These are phyloP conservation scores for Gouania willdenowi DNA, from an alignment of 2,797 vertebrate species.

Conservation along the genomic window DNA sequence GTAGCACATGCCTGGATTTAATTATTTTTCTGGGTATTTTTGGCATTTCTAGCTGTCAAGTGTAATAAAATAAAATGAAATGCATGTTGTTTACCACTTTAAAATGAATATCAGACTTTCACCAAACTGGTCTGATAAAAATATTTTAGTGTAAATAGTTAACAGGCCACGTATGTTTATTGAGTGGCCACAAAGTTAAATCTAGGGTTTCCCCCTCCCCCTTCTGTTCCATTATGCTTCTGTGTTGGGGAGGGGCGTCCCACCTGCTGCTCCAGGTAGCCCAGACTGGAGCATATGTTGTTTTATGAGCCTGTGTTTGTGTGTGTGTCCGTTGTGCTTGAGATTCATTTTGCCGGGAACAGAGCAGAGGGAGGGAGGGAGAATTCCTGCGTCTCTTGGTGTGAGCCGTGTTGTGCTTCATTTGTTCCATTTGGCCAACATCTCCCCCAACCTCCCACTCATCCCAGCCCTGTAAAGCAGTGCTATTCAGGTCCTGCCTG, in stretches of 20 bases:
- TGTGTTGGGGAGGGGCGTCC: slow-evolving; percentile 38
- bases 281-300: slow-evolving; percentile 58
- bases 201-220: background rate
- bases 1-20: no score
- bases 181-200: no score
- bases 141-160: no score
- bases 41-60: no score
- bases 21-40: no score
- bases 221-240: background rate
- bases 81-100: no score
- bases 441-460: slow-evolving; percentile 11
- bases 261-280: slow-evolving; percentile 68
- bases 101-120: no score
- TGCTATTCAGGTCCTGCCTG: slow-evolving; percentile 31
- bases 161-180: no score
- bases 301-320: slow-evolving; percentile 52
- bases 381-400: slow-evolving; percentile 67
- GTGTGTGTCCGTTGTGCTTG: slow-evolving; percentile 33
- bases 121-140: no score
- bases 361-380: no score
- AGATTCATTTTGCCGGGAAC: no score
- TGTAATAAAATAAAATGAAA: no score
- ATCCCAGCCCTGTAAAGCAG: slow-evolving; percentile 19
- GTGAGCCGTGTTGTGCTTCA: slow-evolving; percentile 61
- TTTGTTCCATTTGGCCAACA: slow-evolving; percentile 62